Evolutionary conservation across 2,113 vertebrate species (phyloP), one percentile per base, ranked within the genome.

Genomic region (Eptesicus fuscus): DNA sequence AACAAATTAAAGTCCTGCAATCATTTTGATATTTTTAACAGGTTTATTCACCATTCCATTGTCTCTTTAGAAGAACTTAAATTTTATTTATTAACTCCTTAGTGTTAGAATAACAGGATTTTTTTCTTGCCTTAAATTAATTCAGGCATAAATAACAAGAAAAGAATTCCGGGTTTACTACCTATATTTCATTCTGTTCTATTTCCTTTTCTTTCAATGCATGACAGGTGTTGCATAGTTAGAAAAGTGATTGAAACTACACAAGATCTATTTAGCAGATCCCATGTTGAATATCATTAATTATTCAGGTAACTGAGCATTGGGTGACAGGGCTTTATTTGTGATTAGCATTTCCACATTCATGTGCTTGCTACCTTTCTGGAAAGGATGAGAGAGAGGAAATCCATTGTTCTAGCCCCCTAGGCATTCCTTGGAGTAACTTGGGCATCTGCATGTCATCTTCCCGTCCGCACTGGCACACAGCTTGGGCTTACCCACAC

Each of bases 1-100:
- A 88, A 63, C 7, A 90, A 59, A 65, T 9, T n/a, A 88, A 85
- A 7, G 7, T 0, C 17, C n/a, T 59, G 9, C 7, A n/a, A 91
- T 91, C 53, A 93, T 2, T 35, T 69, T 40, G 1, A 22, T 65
- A 20, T 90, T 93, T 91, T 70, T 1, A 32, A 76, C 5, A 70
- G 16, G 4, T 95, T 83, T 65, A 59, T 59, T 59, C 61, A 42
- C 61, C 35, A 61, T 7, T 59, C n/a, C 12, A 2, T n/a, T 79
- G 3, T 3, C 18, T 59, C 91, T 86, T 83, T 20, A 47, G 2
- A 37, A 74, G 42, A 83, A 44, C 65, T 65, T 83, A 0, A 32
- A 22, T 69, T 95, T 90, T 51, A 32, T 63, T 78, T 95, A 71
- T 67, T 76, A 88, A 82, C 1, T 63, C 17, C 90, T 35, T 71